Evolutionary conservation across 2,888 invertebrate genomes (phyloP), one percentile per base, ranked within the genome.

Genomic region (Ectropis crepuscularia): DNA sequence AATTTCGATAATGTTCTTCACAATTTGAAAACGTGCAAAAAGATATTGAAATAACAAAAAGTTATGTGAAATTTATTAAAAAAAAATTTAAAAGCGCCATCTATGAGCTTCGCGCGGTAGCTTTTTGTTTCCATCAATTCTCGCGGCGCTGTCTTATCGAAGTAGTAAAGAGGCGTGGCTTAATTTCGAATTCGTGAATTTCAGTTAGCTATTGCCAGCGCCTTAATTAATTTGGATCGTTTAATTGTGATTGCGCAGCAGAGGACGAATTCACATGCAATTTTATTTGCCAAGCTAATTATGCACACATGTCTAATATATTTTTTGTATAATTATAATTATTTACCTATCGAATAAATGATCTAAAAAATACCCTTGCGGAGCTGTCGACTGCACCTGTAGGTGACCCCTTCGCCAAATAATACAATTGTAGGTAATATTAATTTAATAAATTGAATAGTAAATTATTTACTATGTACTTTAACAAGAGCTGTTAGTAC

Each of bases 171-270:
- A n/a, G n/a, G n/a, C n/a, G n/a, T n/a, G n/a, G n/a, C n/a, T n/a
- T n/a, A n/a, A n/a, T n/a, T n/a, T n/a, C n/a, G n/a, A n/a, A n/a
- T n/a, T n/a, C n/a, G n/a, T n/a, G n/a, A n/a, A n/a, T n/a, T n/a
- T n/a, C n/a, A n/a, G n/a, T n/a, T n/a, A n/a, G n/a, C n/a, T n/a
- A n/a, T n/a, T n/a, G n/a, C n/a, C n/a, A n/a, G n/a, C n/a, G n/a
- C n/a, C n/a, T 47, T 42, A 37, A 57, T 37, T 10, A 51, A 57
- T 62, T 11, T 55, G 50, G 61, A 55, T 61, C 61, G 38, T 42
- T 53, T 42, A 7, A 5, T 8, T 16, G 36, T 10, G 28, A 53
- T 36, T 11, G 36, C 43, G 41, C 28, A 47, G 5, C 5, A 47
- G 5, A 41, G 5, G 16, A 39, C 54, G 45, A 38, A 7, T 28